Percentiles rank a stretch among this genome's conserved stretches.
Evolutionary conservation across 2,113 vertebrate species (phyloP).

Genomic region (Lasiurus borealis): DNA sequence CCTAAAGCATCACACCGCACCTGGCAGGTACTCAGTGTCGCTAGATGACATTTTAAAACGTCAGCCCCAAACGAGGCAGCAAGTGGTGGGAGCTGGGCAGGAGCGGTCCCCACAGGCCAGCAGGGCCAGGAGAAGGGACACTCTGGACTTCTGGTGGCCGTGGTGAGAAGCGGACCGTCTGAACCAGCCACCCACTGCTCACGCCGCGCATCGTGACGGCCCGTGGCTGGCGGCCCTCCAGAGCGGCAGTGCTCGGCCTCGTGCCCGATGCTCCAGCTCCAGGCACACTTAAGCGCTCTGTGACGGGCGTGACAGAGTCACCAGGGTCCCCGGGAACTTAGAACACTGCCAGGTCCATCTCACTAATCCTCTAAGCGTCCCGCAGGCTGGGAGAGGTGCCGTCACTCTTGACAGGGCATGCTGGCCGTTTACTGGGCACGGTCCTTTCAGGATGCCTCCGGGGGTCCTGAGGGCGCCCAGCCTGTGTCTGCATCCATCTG

Average conservation of each 20-base stretch:
- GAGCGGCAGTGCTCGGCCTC: background rate
- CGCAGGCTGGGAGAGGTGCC: background rate
- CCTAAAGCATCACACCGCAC: background rate
- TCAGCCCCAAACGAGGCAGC: background rate
- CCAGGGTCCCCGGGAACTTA: background rate
- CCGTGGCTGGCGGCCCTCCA: background rate
- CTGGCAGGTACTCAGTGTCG: background rate
- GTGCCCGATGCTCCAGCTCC: background rate
- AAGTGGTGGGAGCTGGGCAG: background rate
- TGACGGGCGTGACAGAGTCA: background rate
- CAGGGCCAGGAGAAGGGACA: background rate
- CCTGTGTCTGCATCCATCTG: background rate
- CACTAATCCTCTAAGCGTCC: background rate
- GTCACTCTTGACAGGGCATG: background rate
- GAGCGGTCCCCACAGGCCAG: background rate
- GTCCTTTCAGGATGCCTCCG: background rate
- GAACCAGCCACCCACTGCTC: background rate
- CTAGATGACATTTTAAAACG: background rate
- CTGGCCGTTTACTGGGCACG: rapidly evolving
- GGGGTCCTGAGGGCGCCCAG: background rate
- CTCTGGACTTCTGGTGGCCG: background rate
- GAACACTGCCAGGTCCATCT: background rate
- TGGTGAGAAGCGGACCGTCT: background rate
- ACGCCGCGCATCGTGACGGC: background rate
- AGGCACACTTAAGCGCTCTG: background rate